Percentiles rank a stretch among this genome's conserved stretches.
phyloP scores from a whole-genome alignment of 2,888 invertebrate species.

The Stenolophus ochropezus region DNA sequence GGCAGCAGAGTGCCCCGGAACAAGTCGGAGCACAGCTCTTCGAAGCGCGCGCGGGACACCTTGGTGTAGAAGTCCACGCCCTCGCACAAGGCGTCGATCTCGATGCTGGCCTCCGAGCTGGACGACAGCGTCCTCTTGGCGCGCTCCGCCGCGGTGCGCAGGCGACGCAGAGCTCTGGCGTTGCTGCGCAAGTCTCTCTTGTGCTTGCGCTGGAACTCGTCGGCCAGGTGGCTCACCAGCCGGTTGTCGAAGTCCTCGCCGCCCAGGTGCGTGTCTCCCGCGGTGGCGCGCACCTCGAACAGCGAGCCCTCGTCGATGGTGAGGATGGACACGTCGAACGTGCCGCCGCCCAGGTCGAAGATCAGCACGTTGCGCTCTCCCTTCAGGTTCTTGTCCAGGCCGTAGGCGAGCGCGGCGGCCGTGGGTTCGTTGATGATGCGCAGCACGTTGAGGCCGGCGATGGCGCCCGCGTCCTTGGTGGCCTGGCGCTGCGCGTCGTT shows the following conservation, averaged over 20 bases:
- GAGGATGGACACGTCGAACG: conserved; percentile 82
- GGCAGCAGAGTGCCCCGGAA: conserved; percentile 83
- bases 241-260: conserved; percentile 76
- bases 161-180: conserved; percentile 80
- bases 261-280: conserved; percentile 75
- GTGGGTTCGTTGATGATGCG: conserved; percentile 81
- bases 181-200: conserved; percentile 81
- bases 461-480: conserved; percentile 82
- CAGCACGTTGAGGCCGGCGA: conserved; percentile 80
- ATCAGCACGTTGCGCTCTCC: conserved; percentile 74
- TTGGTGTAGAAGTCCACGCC: conserved; percentile 84
- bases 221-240: conserved; percentile 80
- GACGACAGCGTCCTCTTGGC: conserved; percentile 86
- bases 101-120: conserved; percentile 84
- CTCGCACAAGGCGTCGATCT: conserved; percentile 85
- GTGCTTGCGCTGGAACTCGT: conserved; percentile 83
- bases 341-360: conserved; percentile 77
- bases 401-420: conserved; percentile 77
- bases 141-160: conserved; percentile 85
- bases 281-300: conserved; percentile 76
- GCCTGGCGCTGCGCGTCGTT: conserved; percentile 81
- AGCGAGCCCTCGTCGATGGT: conserved; percentile 78
- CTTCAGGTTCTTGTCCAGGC: conserved; percentile 72
- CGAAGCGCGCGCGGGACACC: conserved; percentile 84
- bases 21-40: conserved; percentile 83